Base-by-base conservation (phyloP, 2,113 vertebrate species). In the Crotalus horridus region DNA sequence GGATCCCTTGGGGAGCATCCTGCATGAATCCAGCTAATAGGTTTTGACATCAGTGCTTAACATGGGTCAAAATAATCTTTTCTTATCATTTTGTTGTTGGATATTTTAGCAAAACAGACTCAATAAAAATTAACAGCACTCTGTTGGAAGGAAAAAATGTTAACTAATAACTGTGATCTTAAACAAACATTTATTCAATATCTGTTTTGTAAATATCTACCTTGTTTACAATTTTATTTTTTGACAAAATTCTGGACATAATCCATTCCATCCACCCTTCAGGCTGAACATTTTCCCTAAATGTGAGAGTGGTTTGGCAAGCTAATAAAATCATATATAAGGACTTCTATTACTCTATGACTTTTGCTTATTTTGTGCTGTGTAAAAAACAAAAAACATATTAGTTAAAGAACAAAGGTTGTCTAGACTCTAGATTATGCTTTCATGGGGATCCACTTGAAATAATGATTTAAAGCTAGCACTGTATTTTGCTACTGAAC, bases 121-220 rank as follows among this genome's bases (percentile, higher is more conserved):
- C 92, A 94, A 93, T 96, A 97, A 97, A 97, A 90, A 97, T 96
- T 97, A 97, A 97, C 96, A 94, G 92, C 88, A 89, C 58, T 58
- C 90, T 95, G 91, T 69, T 89, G 94, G 43, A 74, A 94, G 85
- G 95, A 95, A 93, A 20, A 94, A 94, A 94, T 0, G 20, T 95
- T 96, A 96, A 95, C 94, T 94, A 92, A 92, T 96, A 96, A 96
- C 93, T 92, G 96, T 95, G 94, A 95, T 96, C 95, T 48, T 86
- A 86, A 94, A 91, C 93, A 94, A 3, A 8, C 29, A 4, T 1
- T 91, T 91, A 85, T 7, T 91, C 53, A 89, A 89, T 89, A 59
- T 53, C 55, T n/a, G 13, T 92, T 94, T 94, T 93, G 86, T 48
- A 15, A 87, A 92, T 0, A 10, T 51, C 90, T 87, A 6, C 87